Percentiles rank a stretch among this genome's conserved stretches.
These are phyloP conservation scores for Coleophora flavipennella DNA, from an alignment of 2,888 invertebrate genomes.

Conservation along the genomic window DNA sequence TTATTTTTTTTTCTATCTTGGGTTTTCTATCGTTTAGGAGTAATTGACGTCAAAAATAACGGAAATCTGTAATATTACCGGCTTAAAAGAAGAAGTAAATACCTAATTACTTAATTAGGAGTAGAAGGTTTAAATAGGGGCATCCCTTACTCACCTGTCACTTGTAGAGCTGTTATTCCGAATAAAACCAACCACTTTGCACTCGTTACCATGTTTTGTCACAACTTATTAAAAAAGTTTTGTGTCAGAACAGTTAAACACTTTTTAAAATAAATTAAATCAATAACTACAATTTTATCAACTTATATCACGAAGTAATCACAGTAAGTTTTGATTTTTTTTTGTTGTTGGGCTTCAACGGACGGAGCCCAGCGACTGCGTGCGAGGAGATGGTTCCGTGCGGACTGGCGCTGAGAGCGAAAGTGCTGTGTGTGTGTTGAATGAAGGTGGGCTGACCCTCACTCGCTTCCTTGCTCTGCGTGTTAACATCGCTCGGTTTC, in stretches of 20 bases:
- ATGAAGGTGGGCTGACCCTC: not conserved
- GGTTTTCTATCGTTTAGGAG: too few relatives aligned
- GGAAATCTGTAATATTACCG: too few relatives aligned
- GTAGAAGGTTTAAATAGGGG: too few relatives aligned
- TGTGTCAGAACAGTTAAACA: not conserved
- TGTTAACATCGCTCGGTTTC: too few relatives aligned
- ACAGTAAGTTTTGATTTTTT: too few relatives aligned
- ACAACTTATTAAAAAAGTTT: too few relatives aligned
- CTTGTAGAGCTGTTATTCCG: constrained; percentile 48
- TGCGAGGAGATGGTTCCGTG: not conserved
- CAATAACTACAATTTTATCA: constrained; percentile 3
- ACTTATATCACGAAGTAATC: too few relatives aligned
- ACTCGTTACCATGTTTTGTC: constrained; percentile 39
- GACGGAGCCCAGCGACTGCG: not conserved
- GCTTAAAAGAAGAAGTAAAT: too few relatives aligned
- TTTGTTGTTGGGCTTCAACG: not conserved
- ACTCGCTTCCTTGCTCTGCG: not conserved
- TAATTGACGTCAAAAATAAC: too few relatives aligned
- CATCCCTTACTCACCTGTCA: constrained; percentile 38
- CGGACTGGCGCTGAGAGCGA: too few relatives aligned
- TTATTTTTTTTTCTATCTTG: too few relatives aligned
- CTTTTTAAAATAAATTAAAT: constrained; percentile 1
- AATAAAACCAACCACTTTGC: constrained; percentile 52
- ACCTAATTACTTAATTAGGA: too few relatives aligned
- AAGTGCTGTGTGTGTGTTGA: not conserved